Evolutionary conservation across 2,113 vertebrate species (phyloP).

Genomic region (Strigops habroptila): DNA sequence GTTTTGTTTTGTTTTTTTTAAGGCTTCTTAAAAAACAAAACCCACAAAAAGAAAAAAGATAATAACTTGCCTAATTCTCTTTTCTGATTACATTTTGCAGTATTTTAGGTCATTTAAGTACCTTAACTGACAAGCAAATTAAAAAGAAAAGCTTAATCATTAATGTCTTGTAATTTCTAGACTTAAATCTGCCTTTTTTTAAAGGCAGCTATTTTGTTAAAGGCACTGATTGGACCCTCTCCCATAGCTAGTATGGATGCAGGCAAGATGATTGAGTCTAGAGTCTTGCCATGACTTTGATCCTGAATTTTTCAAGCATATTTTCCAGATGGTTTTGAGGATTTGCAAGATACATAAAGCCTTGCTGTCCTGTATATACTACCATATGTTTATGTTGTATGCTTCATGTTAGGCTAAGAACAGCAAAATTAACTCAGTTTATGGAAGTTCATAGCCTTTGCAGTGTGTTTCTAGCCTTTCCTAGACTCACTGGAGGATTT

Average conservation of each 20-base stretch:
- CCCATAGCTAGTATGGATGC: too few species aligned
- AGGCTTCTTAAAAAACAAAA: neutral
- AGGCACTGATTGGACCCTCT: fast-evolving
- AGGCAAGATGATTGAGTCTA: neutral
- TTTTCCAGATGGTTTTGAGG: neutral
- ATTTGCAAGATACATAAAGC: neutral
- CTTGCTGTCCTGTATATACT: neutral
- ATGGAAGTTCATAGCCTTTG: neutral
- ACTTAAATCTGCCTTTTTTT: neutral
- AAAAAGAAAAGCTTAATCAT: neutral
- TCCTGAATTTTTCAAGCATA: neutral
- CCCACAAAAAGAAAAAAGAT: neutral
- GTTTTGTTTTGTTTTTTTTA: neutral
- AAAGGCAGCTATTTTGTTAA: neutral
- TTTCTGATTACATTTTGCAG: neutral
- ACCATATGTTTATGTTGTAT: neutral
- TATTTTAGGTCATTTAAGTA: neutral
- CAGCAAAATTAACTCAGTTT: neutral
- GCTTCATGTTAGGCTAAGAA: neutral
- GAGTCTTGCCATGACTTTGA: neutral
- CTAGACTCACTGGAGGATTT: neutral
- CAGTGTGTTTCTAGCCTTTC: neutral
- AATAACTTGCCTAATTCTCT: neutral
- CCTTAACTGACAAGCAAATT: neutral
- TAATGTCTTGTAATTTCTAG: neutral